Base-by-base conservation (phyloP, 2,797 vertebrate genomes). In the Melanotaenia nigrans region DNA sequence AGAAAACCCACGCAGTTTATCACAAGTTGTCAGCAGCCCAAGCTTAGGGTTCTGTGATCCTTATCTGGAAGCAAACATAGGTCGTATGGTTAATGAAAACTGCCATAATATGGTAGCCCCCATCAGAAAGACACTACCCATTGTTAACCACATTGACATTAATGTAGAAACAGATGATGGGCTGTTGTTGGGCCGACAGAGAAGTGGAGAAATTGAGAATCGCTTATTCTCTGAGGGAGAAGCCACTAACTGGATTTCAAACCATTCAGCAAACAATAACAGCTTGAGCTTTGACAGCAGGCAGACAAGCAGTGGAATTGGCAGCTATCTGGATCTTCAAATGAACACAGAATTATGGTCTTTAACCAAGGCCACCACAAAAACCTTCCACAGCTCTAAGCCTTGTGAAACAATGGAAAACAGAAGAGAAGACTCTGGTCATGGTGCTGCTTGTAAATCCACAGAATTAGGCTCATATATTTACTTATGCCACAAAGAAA, bases 231-330 rank as follows among this genome's bases (percentile, higher is more conserved):
- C 87, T 1, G 93, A 93, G 33, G 89, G 77, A 72, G 92, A 93
- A 77, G 68, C 81, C 57, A 93, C 90, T 11, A 95, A 95, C 71
- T 97, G 96, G 97, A 93, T 93, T 61, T 97, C 96, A 79, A 97
- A 98, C 81, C 91, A 92, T 72, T 98, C 96, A 0, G 94, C 96
- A 69, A 97, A 97, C 87, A 98, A 97, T 85, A 97, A 97, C 74
- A 96, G 95, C 5, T 75, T 93, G 60, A 90, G 89, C 54, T 88
- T 90, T 74, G 93, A 89, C 75, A 83, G 81, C 68, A 89, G 85
- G 51, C 91, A 93, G 61, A 75, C 84, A 35, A 78, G 74, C 36
- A 82, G 79, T 24, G 90, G 84, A 87, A 87, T 75, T 7, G 93
- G 94, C 66, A 81, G 78, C 70, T 94, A 92, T 63, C 68, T 93